phyloP scores from a whole-genome alignment of 1,140 invertebrate species.

The Subanguina moxae region DNA sequence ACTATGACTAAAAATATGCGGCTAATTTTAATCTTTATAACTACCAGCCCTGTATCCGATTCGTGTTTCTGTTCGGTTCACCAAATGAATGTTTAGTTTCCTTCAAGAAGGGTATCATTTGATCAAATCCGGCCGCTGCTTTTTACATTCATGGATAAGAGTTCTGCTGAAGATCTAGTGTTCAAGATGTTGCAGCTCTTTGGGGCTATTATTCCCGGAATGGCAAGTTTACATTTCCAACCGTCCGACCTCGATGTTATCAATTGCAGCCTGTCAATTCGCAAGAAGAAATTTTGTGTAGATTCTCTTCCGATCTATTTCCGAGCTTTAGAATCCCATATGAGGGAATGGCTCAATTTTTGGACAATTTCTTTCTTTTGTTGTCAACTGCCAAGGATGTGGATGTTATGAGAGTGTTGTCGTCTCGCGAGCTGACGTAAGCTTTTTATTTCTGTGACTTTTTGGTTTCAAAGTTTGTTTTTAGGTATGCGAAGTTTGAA shows the following conservation, averaged over 20 bases:
- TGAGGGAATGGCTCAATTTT: background rate
- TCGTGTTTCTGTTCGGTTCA: no score
- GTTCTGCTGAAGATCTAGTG: background rate
- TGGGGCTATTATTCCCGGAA: constrained; percentile 4
- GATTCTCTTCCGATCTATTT: background rate
- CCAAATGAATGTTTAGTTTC: no score
- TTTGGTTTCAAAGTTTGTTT: no score
- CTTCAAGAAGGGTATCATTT: background rate
- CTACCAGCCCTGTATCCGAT: no score
- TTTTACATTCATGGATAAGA: background rate
- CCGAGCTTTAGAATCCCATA: background rate
- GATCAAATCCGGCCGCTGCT: background rate
- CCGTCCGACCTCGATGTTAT: background rate
- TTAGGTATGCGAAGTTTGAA: no score
- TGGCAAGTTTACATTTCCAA: background rate
- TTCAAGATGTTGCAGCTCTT: background rate
- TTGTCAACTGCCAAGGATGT: background rate
- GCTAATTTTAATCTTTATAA: no score
- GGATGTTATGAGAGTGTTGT: background rate
- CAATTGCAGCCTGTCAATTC: background rate
- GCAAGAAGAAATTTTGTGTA: background rate
- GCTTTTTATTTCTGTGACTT: background rate
- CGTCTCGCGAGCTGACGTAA: background rate
- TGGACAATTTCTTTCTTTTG: background rate
- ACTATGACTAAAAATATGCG: no score